phyloP scores from a whole-genome alignment of 2,888 invertebrate species.

The Cantharis flavilabris region DNA sequence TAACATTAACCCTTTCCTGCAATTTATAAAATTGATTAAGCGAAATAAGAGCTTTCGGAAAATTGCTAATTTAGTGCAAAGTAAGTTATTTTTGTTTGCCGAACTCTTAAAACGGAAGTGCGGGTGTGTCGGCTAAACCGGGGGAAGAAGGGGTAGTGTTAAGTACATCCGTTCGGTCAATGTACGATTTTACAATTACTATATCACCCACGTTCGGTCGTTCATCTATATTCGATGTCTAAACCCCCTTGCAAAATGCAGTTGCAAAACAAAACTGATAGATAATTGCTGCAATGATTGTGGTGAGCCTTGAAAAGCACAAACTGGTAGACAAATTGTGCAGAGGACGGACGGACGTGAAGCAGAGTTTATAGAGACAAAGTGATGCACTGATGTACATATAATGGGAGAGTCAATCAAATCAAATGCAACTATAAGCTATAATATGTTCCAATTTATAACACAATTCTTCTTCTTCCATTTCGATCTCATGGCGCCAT shows the following conservation, averaged over 20 bases:
- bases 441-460: background rate
- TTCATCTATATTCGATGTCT: slow-evolving; percentile 16
- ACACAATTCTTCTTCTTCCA: background rate
- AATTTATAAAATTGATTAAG: background rate
- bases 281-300: background rate
- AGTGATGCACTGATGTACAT: background rate
- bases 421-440: background rate
- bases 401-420: background rate
- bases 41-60: background rate
- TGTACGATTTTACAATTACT: slow-evolving; percentile 14
- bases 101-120: slow-evolving; percentile 21
- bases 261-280: background rate
- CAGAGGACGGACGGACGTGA: background rate
- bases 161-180: slow-evolving; percentile 25
- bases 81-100: slow-evolving; percentile 13
- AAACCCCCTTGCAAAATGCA: background rate
- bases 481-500: background rate
- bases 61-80: slow-evolving; percentile 9
- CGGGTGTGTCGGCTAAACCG: slow-evolving; percentile 19
- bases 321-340: background rate
- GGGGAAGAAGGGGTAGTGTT: background rate
- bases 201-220: slow-evolving; percentile 15
- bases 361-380: background rate
- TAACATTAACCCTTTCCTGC: background rate
- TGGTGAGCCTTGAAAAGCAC: background rate